Conservation (phyloP, 2,888 invertebrate species). For the Galerucella calmariensis region DNA sequence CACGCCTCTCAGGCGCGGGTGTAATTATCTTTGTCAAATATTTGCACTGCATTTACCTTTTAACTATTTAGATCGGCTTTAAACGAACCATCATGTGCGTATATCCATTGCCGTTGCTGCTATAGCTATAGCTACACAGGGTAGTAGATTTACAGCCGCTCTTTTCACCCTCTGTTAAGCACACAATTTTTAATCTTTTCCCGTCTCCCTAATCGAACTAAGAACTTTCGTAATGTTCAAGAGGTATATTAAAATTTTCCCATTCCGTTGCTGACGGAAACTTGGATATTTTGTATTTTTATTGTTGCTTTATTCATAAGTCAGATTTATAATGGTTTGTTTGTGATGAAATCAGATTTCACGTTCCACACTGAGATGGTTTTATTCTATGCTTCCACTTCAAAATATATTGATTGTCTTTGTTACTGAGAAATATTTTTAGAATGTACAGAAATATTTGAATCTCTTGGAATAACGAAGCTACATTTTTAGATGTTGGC, state of each 20-base stretch:
- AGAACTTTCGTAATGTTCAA: slow-evolving; percentile 38
- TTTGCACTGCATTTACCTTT: slow-evolving; percentile 64
- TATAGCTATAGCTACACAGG: slow-evolving; percentile 37
- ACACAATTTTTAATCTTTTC: slow-evolving; percentile 52
- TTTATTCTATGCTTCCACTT: background rate
- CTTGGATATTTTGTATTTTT: background rate
- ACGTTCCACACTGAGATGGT: background rate
- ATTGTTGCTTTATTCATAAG: slow-evolving; percentile 2
- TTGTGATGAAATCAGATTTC: background rate
- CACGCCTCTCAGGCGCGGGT: slow-evolving; percentile 63
- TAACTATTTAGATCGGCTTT: slow-evolving; percentile 61
- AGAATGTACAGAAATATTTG: no score
- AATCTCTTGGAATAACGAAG: no score
- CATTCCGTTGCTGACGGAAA: slow-evolving; percentile 17
- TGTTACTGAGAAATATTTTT: no score
- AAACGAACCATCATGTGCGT: slow-evolving; percentile 54
- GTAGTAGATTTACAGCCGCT: slow-evolving; percentile 38
- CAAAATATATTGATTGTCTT: no score
- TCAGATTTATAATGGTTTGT: background rate
- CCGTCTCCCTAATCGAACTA: slow-evolving; percentile 45
- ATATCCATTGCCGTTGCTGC: slow-evolving; percentile 42
- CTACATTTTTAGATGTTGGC: no score
- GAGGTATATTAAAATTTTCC: slow-evolving; percentile 32
- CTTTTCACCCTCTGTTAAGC: slow-evolving; percentile 46
- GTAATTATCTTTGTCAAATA: slow-evolving; percentile 65